Evolutionary conservation across 2,888 invertebrate genomes (phyloP), one percentile per base, ranked within the genome.

Genomic region (Melanostoma scalare): DNA sequence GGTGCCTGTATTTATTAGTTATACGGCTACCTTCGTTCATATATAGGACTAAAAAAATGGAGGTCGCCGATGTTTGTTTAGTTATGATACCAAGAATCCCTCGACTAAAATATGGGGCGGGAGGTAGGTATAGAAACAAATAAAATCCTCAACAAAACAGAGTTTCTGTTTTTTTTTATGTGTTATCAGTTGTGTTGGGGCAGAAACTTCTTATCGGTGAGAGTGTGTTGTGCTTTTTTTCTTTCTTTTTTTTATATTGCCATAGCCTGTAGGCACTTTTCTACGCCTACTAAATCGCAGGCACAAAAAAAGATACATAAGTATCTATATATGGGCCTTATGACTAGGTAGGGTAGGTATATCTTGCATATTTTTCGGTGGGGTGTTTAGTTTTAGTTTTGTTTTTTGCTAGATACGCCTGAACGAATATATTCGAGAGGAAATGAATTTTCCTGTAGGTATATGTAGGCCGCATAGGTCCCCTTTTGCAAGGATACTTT

Each of bases 241-340:
- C 61, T 33, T 56, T 65, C 10, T 78, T 61, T 20, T 55, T 30
- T 46, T 36, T 63, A 33, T 67, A 35, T 60, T 36, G 31, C 10
- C 36, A 9, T 75, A 40, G 58, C 74, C 84, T 52, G 68, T 75
- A 71, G 79, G 84, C 79, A 68, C 78, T 65, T 60, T 69, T 72
- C 79, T 74, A 84, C 84, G 84, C 84, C 84, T 84, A 84, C 84
- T 75, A 84, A 71, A 84, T 84, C 74, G 78, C 35, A 60, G 78
- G 69, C 74, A 78, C 67, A 68, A 31, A 10, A 36, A 55, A 48
- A 55, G 42, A 48, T 79, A 61, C 55, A 68, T 69, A 56, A 35
- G 61, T 68, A 68, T 63, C 36, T 33, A 10, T 9, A 8, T 20
- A 9, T 38, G 20, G 50, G 10, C 5, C 52, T 72, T 10, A 42